Evolutionary conservation across 37 sponge, comb jelly and placozoan species (phyloP).

Genomic region (Eunapius fragilis): DNA sequence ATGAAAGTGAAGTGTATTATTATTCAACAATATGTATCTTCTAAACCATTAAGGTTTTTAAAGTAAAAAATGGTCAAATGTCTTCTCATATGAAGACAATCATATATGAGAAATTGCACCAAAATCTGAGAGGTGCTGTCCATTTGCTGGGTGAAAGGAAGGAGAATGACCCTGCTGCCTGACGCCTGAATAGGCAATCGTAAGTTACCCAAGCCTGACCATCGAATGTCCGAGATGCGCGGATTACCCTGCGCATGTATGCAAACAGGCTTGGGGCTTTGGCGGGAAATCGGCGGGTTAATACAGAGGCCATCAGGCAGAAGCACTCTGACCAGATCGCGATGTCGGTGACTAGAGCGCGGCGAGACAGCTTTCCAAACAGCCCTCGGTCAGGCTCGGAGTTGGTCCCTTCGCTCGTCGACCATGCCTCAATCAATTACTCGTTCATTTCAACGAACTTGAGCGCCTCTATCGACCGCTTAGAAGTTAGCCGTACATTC

Average conservation of each 20-base stretch:
- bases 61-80: no score
- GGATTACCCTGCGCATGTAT: neutral
- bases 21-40: no score
- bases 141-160: no score
- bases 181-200: conserved; percentile 4
- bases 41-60: no score
- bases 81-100: no score
- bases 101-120: no score
- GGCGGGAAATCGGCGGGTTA: neutral
- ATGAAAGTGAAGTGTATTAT: no score
- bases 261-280: conserved; percentile 1
- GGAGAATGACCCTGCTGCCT: no score
- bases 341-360: conserved; percentile 2
- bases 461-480: no score
- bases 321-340: conserved; percentile 5
- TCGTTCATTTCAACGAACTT: conserved; percentile 9
- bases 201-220: conserved; percentile 2
- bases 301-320: neutral
- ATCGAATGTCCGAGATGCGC: neutral
- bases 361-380: neutral
- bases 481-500: no score
- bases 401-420: neutral
- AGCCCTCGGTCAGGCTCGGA: neutral
- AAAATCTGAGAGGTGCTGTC: no score
- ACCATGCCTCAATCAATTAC: neutral